Percentiles rank a stretch among this genome's conserved stretches.
phyloP scores from a whole-genome alignment of 2,888 invertebrate species.

The Quadroppia sp. region DNA sequence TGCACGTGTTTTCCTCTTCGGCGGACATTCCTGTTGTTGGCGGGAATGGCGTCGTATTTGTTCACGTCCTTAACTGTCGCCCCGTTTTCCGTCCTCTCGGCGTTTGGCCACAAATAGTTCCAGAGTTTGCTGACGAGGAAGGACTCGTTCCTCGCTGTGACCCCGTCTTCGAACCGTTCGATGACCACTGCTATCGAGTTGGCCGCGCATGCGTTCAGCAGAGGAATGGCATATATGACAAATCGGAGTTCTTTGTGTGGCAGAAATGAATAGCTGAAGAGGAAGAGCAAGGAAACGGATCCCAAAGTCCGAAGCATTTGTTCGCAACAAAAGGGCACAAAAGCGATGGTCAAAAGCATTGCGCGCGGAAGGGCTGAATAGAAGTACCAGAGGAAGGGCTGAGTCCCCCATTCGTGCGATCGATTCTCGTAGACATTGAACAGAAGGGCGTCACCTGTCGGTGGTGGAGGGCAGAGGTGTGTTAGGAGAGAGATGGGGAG shows the following conservation, averaged over 20 bases:
- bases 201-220: slow-evolving; percentile 84
- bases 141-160: slow-evolving; percentile 24
- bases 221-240: slow-evolving; percentile 92
- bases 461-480: not conserved
- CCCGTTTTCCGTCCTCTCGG: not conserved
- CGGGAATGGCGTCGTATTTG: slow-evolving; percentile 40
- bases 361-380: slow-evolving; percentile 94
- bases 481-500: not conserved
- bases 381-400: slow-evolving; percentile 73
- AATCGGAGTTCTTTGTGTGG: slow-evolving; percentile 98
- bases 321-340: slow-evolving; percentile 61
- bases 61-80: slow-evolving; percentile 20
- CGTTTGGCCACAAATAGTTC: slow-evolving; percentile 34
- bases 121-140: not conserved
- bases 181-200: slow-evolving; percentile 49
- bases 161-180: slow-evolving; percentile 17
- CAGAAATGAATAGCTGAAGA: slow-evolving; percentile 84
- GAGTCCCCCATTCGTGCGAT: slow-evolving; percentile 86
- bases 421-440: slow-evolving; percentile 91
- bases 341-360: slow-evolving; percentile 70
- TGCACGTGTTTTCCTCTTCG: slow-evolving; percentile 65
- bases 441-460: slow-evolving; percentile 80
- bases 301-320: slow-evolving; percentile 47
- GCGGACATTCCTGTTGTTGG: slow-evolving; percentile 17
- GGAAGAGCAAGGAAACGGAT: slow-evolving; percentile 60